A percentile compares a stretch with the other conserved stretches of the same genome.
Evolutionary conservation across 2,113 vertebrate genomes (phyloP).

Genomic region (Melospiza melodia): DNA sequence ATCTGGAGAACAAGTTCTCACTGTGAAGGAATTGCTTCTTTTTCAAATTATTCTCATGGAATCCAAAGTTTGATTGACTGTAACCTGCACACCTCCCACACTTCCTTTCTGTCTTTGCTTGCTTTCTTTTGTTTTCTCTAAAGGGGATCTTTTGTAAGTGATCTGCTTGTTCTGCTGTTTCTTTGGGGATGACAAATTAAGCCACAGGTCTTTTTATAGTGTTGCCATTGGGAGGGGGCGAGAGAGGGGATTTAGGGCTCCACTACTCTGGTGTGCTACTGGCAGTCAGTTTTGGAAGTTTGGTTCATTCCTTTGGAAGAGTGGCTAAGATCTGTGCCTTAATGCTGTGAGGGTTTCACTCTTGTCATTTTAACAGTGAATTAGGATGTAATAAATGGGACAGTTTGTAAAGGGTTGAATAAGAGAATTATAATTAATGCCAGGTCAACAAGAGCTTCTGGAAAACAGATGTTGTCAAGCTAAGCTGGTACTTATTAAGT

Average conservation of each 20-base stretch:
- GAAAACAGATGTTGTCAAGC: neutral
- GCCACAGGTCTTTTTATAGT: neutral
- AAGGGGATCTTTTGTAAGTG: neutral
- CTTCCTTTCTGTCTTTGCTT: conserved; percentile 19
- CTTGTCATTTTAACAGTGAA: neutral
- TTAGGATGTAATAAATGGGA: neutral
- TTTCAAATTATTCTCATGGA: conserved; percentile 27
- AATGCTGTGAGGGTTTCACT: neutral
- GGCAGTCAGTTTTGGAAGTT: neutral
- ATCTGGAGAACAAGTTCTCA: conserved; percentile 21
- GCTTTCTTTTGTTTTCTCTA: neutral
- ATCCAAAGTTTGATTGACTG: conserved; percentile 42
- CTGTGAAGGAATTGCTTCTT: conserved; percentile 40
- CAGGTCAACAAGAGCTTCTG: neutral
- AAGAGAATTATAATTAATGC: neutral
- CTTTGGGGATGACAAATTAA: conserved; percentile 15
- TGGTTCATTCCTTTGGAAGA: neutral
- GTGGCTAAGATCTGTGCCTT: neutral
- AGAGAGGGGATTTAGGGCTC: neutral
- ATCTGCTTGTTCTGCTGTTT: conserved; percentile 42
- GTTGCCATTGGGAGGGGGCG: neutral
- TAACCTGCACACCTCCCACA: conserved; percentile 13
- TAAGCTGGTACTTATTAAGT: neutral
- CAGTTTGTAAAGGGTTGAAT: neutral
- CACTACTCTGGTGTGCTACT: neutral